phyloP scores from a whole-genome alignment of 2,797 vertebrate genomes.

The Pseudochaenichthys georgianus region DNA sequence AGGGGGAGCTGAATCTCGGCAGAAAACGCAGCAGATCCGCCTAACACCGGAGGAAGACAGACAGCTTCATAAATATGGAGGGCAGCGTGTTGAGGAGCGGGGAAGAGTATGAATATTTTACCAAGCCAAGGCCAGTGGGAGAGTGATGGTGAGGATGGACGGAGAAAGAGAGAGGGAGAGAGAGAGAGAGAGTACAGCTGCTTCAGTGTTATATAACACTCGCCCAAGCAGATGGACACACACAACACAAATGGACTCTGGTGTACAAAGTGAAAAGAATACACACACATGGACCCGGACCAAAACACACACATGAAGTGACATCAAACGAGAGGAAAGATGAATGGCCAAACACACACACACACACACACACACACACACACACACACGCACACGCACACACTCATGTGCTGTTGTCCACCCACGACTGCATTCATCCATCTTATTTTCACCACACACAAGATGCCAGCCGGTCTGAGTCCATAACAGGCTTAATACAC shows the following conservation, averaged over 20 bases:
- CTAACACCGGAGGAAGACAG: constrained; percentile 55
- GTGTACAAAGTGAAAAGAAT: constrained; percentile 44
- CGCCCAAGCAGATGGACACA: constrained; percentile 59
- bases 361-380: background rate
- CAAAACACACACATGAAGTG: constrained; percentile 15
- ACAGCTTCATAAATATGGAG: constrained; percentile 75
- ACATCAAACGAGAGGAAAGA: constrained; percentile 39
- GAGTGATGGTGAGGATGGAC: constrained; percentile 49
- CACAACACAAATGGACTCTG: constrained; percentile 39
- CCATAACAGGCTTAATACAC: constrained; percentile 47
- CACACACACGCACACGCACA: too few relatives aligned
- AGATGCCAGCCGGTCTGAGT: constrained; percentile 55
- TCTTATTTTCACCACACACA: constrained; percentile 64
- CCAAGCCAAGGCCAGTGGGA: constrained; percentile 62
- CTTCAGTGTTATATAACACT: constrained; percentile 73
- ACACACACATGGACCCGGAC: constrained; percentile 25
- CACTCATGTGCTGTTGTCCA: constrained; percentile 45
- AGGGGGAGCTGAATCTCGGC: constrained; percentile 37
- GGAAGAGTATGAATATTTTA: constrained; percentile 76
- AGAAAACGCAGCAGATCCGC: constrained; percentile 47
- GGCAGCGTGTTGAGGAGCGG: constrained; percentile 50
- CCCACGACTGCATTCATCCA: constrained; percentile 63
- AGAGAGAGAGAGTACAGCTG: constrained; percentile 51
- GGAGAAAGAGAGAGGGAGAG: constrained; percentile 21
- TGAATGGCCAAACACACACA: constrained; percentile 49